These are phyloP conservation scores for Dasysyrphus albostriatus DNA, from an alignment of 2,888 invertebrate genomes.

Conservation along the genomic window DNA sequence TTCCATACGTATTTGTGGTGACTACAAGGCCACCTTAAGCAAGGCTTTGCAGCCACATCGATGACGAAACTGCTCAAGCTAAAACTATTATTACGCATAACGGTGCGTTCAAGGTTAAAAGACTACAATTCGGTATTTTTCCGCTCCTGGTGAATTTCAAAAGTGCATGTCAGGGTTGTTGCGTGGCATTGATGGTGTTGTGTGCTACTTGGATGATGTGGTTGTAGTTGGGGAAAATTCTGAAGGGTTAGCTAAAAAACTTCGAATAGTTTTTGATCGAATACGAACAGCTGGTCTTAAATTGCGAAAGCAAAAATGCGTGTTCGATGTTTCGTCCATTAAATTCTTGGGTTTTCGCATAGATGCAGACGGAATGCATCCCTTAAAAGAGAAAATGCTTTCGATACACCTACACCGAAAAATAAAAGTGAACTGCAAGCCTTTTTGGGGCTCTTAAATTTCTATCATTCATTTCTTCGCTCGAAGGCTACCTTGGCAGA, in stretches of 20 bases:
- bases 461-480: slow-evolving; percentile 37
- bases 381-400: slow-evolving; percentile 44
- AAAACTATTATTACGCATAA: too few relatives aligned
- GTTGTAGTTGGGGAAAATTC: slow-evolving; percentile 60
- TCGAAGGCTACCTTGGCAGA: slow-evolving; percentile 21
- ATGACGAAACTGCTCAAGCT: slow-evolving; percentile 19
- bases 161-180: slow-evolving; percentile 27
- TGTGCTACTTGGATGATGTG: slow-evolving; percentile 67
- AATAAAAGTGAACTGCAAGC: slow-evolving; percentile 54
- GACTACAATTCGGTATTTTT: slow-evolving; percentile 77
- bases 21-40: too few relatives aligned
- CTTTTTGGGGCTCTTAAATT: slow-evolving; percentile 48
- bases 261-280: background rate
- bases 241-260: slow-evolving; percentile 26
- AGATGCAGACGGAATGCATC: slow-evolving; percentile 58
- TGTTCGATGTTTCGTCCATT: slow-evolving; percentile 45
- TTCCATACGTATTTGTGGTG: slow-evolving; percentile 50
- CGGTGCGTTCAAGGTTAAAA: slow-evolving; percentile 76
- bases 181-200: slow-evolving; percentile 2
- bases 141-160: slow-evolving; percentile 66
- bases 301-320: background rate
- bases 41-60: too few relatives aligned
- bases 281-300: background rate
- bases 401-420: slow-evolving; percentile 5
- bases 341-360: slow-evolving; percentile 65